Evolutionary conservation across 2,888 invertebrate species (phyloP).

Genomic region (Agrochola litura): DNA sequence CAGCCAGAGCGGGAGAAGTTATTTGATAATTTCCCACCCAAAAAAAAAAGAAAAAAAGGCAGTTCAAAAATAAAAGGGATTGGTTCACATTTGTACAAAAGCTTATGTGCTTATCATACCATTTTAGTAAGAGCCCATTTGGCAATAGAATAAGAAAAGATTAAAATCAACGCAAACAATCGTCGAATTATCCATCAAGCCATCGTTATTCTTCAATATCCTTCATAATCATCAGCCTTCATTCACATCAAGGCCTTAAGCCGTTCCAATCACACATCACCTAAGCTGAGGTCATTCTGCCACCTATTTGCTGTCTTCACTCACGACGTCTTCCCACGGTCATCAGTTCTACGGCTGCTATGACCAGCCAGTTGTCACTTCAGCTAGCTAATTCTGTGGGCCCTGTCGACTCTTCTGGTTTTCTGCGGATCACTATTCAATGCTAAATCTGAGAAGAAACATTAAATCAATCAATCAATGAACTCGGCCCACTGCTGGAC

Average conservation of each 20-base stretch:
- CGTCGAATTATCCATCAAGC: not conserved
- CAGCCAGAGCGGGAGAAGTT: no score
- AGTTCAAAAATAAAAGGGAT: not conserved
- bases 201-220: not conserved
- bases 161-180: not conserved
- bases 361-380: not conserved
- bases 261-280: not conserved
- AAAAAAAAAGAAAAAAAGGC: no score
- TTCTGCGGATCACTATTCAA: not conserved
- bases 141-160: not conserved
- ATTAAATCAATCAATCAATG: not conserved
- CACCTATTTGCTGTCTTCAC: not conserved
- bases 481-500: not conserved
- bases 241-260: not conserved
- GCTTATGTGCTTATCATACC: not conserved
- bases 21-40: no score
- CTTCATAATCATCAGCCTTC: not conserved
- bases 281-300: not conserved
- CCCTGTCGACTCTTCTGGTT: not conserved
- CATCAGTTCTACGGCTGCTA: not conserved
- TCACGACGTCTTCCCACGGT: not conserved
- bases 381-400: not conserved
- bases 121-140: not conserved
- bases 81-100: not conserved
- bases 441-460: not conserved